Evolutionary conservation across 2,888 invertebrate species (phyloP).

Genomic region (Polymixis lichenea): DNA sequence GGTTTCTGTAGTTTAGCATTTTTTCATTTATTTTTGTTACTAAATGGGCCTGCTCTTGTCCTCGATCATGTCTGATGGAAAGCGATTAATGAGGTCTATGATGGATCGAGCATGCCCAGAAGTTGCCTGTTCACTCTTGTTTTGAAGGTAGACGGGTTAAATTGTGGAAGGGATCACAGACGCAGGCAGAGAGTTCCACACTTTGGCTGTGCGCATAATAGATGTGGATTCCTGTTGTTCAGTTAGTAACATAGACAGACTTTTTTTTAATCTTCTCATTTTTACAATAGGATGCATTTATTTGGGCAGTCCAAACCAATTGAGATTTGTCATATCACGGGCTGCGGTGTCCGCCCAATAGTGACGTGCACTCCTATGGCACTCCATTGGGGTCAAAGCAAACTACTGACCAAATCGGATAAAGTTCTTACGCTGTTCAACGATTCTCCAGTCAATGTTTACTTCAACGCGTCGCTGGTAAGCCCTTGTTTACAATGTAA

Average conservation of each 20-base stretch:
- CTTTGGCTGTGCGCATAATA: no score
- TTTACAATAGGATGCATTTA: slow-evolving; percentile 74
- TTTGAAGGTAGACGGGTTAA: no score
- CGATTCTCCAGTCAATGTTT: slow-evolving; percentile 93
- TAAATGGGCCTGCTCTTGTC: no score
- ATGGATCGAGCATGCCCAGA: no score
- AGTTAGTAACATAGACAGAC: neutral
- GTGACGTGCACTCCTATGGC: slow-evolving; percentile 91
- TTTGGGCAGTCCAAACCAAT: slow-evolving; percentile 85
- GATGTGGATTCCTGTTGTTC: neutral
- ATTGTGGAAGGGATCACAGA: no score
- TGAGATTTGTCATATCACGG: slow-evolving; percentile 87
- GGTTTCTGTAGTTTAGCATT: neutral
- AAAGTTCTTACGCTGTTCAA: slow-evolving; percentile 91
- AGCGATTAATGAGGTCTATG: no score
- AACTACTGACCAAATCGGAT: slow-evolving; percentile 88
- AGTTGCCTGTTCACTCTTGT: no score
- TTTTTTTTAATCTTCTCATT: slow-evolving; percentile 4
- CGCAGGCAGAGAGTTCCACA: no score
- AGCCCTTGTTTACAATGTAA: slow-evolving; percentile 51
- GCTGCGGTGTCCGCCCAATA: slow-evolving; percentile 92
- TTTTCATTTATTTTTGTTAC: no score
- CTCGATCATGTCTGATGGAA: no score
- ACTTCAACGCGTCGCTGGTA: slow-evolving; percentile 89
- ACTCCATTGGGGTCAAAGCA: slow-evolving; percentile 92